Evolutionary conservation across 2,888 invertebrate species (phyloP).

Genomic region (Stegophylla sp.): DNA sequence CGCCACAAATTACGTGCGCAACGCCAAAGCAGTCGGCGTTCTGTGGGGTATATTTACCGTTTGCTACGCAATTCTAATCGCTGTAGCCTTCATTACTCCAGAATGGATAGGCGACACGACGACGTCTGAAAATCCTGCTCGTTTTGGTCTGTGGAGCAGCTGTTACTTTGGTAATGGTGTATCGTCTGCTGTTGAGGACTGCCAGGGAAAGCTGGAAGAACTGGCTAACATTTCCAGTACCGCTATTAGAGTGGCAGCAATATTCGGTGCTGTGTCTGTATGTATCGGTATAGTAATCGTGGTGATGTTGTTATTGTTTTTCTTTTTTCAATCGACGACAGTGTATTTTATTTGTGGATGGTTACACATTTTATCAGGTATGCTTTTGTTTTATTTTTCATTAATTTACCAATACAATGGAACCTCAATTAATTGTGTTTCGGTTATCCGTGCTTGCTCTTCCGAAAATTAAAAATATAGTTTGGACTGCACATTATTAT

Average conservation of each 20-base stretch:
- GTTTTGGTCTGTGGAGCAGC: conserved; percentile 90
- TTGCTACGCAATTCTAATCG: conserved; percentile 93
- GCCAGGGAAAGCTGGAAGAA: conserved; percentile 83
- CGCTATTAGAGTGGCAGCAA: conserved; percentile 86
- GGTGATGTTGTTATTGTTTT: conserved; percentile 87
- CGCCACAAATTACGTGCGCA: conserved; percentile 87
- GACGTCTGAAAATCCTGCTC: conserved; percentile 85
- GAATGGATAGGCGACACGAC: conserved; percentile 80
- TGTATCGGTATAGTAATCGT: conserved; percentile 85
- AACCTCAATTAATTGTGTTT: too few relatives aligned
- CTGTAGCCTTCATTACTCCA: conserved; percentile 93
- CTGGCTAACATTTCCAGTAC: conserved; percentile 81
- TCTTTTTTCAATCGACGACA: conserved; percentile 88
- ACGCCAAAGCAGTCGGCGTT: conserved; percentile 94
- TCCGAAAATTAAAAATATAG: background rate
- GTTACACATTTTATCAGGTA: conserved; percentile 95
- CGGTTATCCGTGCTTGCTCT: too few relatives aligned
- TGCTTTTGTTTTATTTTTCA: conserved; percentile 65
- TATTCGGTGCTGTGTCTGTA: conserved; percentile 86
- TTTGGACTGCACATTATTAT: background rate
- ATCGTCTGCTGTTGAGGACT: conserved; percentile 80
- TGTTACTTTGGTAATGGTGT: conserved; percentile 71
- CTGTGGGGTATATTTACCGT: conserved; percentile 98
- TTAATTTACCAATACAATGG: too few relatives aligned
- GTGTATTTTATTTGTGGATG: conserved; percentile 94